Base-by-base conservation (phyloP, 1,140 invertebrate genomes). In the Cryptotermes secundus region DNA sequence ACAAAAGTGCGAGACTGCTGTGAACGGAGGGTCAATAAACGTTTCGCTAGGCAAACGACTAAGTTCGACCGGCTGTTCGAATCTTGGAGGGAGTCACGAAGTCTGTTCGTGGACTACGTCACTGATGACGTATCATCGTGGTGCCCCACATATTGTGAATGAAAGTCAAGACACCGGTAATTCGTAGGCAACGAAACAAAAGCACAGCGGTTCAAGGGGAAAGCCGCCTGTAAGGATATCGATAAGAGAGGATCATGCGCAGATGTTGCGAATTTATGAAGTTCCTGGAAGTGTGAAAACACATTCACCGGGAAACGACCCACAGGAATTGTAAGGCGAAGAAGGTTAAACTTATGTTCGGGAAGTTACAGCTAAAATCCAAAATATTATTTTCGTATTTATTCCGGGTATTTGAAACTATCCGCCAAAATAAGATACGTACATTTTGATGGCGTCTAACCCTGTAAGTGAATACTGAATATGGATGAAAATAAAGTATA, bases 141-240 rank as follows among this genome's bases (percentile, higher is more conserved):
- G 59, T 72, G 59, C 59, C 59, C 59, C 59, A 72, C 59, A 72
- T 72, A 72, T 1, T 10, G 6, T 72, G 26, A 72, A 72, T 72
- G 59, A 72, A 72, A 72, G 59, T 72, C 59, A 31, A 72, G 26
- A 72, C 59, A 72, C 59, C 59, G 59, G 26, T 72, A 72, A 72
- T 72, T 26, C 26, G 9, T 72, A 72, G 59, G 59, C 53, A 59
- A 59, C 19, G 26, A 59, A 59, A 22, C 19, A 59, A 59, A 59
- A n/a, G n/a, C 53, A 59, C 59, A 31, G 7, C 59, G 19, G 2
- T 31, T 31, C 59, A 72, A n/a, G 59, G 59, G 59, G n/a, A 72
- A 72, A 72, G 59, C 26, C 26, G 59, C 1, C 9, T 49, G 14
- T 16, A 16, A 72, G 53, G 26, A 72, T 72, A 72, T 72, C 59